Evolutionary conservation across 2,888 invertebrate species (phyloP).

Genomic region (Apamea anceps): DNA sequence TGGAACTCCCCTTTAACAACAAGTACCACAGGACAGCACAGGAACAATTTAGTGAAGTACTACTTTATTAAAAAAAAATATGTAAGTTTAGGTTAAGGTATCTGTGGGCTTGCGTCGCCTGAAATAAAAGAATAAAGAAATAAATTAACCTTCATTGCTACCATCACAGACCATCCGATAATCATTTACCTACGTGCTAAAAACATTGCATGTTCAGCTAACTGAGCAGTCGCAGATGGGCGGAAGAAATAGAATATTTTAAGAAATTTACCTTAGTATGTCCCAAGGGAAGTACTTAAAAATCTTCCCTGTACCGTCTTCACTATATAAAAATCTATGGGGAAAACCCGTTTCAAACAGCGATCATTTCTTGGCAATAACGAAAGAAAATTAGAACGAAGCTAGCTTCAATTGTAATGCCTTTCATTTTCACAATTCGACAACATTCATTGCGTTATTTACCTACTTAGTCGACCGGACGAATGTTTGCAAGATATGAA

Average conservation of each 20-base stretch:
- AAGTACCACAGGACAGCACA: no score
- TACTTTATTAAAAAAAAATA: no score
- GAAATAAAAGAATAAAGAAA: no score
- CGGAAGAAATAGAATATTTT: neutral
- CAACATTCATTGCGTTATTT: neutral
- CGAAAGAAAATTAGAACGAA: neutral
- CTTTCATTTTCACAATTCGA: neutral
- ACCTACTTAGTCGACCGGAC: neutral
- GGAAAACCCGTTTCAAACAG: slow-evolving; percentile 2
- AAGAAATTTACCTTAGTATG: neutral
- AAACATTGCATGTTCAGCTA: no score
- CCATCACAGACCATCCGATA: no score
- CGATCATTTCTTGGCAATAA: neutral
- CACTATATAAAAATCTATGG: neutral
- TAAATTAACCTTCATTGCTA: no score
- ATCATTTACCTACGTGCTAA: no score
- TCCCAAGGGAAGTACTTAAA: slow-evolving; percentile 16
- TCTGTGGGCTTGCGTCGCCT: no score
- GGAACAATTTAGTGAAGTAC: no score
- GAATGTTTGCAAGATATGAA: neutral
- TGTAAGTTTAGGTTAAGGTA: no score
- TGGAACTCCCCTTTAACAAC: no score
- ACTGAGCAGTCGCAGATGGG: neutral
- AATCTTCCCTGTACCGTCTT: neutral
- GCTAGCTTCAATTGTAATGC: neutral